Conservation (phyloP, 2,797 vertebrate genomes). For the Lithobates sylvaticus region DNA sequence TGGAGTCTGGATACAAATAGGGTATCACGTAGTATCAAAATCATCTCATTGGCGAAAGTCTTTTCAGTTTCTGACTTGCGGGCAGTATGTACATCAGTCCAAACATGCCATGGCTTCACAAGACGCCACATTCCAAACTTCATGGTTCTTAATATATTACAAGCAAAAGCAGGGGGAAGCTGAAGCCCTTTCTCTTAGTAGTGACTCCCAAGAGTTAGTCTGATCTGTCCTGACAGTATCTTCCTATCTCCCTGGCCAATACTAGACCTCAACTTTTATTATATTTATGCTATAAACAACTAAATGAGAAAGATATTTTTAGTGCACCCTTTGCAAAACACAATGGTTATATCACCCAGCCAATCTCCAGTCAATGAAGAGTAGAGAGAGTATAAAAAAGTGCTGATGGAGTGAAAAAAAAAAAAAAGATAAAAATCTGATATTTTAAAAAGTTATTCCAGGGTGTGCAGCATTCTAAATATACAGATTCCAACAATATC, state of each 20-base stretch:
- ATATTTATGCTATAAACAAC: not conserved
- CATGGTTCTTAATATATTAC: not conserved
- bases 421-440: not conserved
- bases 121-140: not conserved
- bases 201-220: not conserved
- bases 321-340: not conserved
- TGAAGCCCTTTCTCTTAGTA: not conserved
- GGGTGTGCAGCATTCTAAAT: not conserved
- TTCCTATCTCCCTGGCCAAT: not conserved
- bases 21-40: not conserved
- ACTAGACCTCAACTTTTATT: not conserved
- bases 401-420: not conserved
- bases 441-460: slow-evolving; percentile 2
- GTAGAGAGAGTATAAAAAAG: not conserved
- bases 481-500: slow-evolving; percentile 48
- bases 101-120: too few species aligned
- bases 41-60: not conserved
- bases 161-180: not conserved
- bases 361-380: not conserved
- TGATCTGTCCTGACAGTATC: not conserved
- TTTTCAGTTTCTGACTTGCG: not conserved
- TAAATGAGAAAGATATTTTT: not conserved
- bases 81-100: not conserved
- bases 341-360: not conserved
- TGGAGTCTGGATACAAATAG: not conserved